These are phyloP conservation scores for Xestobium rufovillosum DNA, from an alignment of 2,888 invertebrate genomes.

Conservation along the genomic window DNA sequence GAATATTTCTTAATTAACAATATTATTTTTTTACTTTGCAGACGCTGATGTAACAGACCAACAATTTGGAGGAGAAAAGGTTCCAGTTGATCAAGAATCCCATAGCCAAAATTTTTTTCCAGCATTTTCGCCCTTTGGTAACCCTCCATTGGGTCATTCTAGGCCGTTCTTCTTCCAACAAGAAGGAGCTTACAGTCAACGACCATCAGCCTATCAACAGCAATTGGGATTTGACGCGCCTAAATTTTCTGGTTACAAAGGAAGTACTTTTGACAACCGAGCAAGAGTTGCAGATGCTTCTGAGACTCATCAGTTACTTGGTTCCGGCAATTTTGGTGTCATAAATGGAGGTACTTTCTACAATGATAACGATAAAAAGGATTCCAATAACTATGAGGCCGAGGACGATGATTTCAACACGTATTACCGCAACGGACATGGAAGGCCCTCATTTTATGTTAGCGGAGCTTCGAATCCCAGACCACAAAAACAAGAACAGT, in stretches of 20 bases:
- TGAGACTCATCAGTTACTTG: conserved; percentile 54
- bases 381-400: conserved; percentile 47
- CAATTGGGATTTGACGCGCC: conserved; percentile 31
- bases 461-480: conserved; percentile 59
- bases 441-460: conserved; percentile 55
- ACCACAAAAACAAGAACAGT: conserved; percentile 73
- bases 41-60: neutral
- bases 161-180: conserved; percentile 53
- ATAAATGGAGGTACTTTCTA: conserved; percentile 82
- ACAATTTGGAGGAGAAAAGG: too few relatives aligned
- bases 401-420: conserved; percentile 48
- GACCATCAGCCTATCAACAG: conserved; percentile 41
- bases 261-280: conserved; percentile 21
- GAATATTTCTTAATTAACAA: too few relatives aligned
- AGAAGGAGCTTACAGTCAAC: conserved; percentile 55
- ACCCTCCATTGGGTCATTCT: conserved; percentile 55
- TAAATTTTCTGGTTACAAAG: conserved; percentile 41
- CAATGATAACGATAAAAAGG: conserved; percentile 64
- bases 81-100: conserved; percentile 44
- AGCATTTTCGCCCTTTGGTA: conserved; percentile 49
- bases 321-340: conserved; percentile 82
- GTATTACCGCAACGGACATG: conserved; percentile 64
- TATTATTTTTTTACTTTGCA: too few relatives aligned
- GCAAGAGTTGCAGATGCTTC: conserved; percentile 18
- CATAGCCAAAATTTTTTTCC: conserved; percentile 69